Evolutionary conservation across 2,888 invertebrate species (phyloP).

Genomic region (Congeria kusceri): DNA sequence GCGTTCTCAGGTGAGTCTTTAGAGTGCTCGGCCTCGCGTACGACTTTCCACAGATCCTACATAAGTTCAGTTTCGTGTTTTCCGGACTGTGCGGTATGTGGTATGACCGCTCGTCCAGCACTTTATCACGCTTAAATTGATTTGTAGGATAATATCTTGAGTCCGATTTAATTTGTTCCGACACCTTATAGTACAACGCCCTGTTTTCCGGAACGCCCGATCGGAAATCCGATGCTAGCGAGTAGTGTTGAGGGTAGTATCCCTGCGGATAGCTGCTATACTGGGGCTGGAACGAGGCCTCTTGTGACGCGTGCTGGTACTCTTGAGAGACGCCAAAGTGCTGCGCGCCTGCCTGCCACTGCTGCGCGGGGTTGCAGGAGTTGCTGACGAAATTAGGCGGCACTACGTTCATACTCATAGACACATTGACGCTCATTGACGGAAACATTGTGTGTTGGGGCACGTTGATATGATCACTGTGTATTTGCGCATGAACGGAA

Average conservation of each 20-base stretch:
- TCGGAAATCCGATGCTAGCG: constrained; percentile 74
- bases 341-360: constrained; percentile 67
- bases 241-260: constrained; percentile 70
- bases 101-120: constrained; percentile 68
- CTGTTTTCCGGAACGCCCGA: constrained; percentile 65
- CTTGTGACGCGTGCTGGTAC: constrained; percentile 68
- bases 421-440: constrained; percentile 98
- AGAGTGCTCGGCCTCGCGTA: constrained; percentile 97
- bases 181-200: constrained; percentile 74
- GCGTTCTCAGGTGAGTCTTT: constrained; percentile 98
- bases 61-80: constrained; percentile 89
- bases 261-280: constrained; percentile 62
- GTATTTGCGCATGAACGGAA: constrained; percentile 62
- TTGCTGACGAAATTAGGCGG: constrained; percentile 78
- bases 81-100: constrained; percentile 58
- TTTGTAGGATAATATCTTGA: constrained; percentile 66
- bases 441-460: constrained; percentile 88
- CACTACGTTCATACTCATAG: constrained; percentile 98
- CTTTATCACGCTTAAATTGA: constrained; percentile 72
- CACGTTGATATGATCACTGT: constrained; percentile 64
- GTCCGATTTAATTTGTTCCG: constrained; percentile 74
- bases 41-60: constrained; percentile 97
- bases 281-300: constrained; percentile 68
- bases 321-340: constrained; percentile 61
- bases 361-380: constrained; percentile 68